Evolutionary conservation across 2,888 invertebrate genomes (phyloP).

Genomic region (Trichopoda pennipes): DNA sequence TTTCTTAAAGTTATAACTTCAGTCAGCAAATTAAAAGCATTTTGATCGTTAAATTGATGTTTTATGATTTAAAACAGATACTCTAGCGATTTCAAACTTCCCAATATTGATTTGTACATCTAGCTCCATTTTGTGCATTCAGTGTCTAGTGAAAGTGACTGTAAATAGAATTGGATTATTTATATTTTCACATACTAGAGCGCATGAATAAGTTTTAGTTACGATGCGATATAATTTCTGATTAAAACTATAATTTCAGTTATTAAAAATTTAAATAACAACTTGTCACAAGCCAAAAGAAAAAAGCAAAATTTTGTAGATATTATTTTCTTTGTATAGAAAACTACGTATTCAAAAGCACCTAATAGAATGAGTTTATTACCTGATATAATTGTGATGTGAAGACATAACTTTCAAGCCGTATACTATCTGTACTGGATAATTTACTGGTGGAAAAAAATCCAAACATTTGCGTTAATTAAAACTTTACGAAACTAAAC

Average conservation of each 20-base stretch:
- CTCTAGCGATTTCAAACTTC: not conserved
- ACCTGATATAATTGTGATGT: no score
- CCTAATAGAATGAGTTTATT: no score
- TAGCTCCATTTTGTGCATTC: not conserved
- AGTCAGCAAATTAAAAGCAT: not conserved
- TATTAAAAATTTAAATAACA: not conserved
- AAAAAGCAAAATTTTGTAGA: no score
- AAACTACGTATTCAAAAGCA: no score
- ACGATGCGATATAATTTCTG: slow-evolving; percentile 45
- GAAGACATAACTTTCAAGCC: no score
- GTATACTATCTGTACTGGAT: no score
- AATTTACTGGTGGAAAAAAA: no score
- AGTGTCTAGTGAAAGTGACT: slow-evolving; percentile 45
- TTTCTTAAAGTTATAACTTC: slow-evolving; percentile 29
- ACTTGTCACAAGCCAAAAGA: not conserved
- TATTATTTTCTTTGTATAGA: no score
- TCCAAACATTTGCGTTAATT: no score
- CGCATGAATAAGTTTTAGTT: no score
- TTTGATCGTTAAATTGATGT: slow-evolving; percentile 23
- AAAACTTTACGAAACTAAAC: no score
- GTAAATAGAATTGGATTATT: not conserved
- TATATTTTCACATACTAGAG: not conserved
- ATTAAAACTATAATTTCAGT: slow-evolving; percentile 28
- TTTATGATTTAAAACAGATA: not conserved
- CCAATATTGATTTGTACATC: not conserved